These are phyloP conservation scores for Galago senegalensis DNA, from an alignment of 2,797 vertebrate species.

Conservation along the genomic window DNA sequence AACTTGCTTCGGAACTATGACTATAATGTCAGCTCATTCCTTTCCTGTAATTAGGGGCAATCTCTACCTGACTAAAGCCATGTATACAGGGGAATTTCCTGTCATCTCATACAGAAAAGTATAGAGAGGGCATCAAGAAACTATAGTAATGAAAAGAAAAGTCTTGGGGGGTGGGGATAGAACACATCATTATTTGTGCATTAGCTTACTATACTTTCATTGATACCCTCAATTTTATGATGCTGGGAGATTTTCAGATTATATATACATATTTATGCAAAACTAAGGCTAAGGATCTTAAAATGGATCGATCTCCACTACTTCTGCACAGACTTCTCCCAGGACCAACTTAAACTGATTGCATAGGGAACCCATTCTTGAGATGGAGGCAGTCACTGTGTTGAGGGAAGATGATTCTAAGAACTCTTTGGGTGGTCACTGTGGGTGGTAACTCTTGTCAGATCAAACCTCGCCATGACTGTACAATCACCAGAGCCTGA, in stretches of 20 bases:
- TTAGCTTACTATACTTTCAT: not conserved
- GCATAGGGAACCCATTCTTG: not conserved
- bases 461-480: not conserved
- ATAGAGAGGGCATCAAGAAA: not conserved
- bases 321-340: conserved; percentile 27
- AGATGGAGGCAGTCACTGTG: not conserved
- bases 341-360: not conserved
- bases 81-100: not conserved
- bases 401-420: not conserved
- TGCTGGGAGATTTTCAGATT: not conserved
- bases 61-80: not conserved
- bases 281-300: not conserved
- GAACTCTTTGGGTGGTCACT: not conserved
- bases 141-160: not conserved
- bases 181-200: not conserved
- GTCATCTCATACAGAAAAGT: not conserved
- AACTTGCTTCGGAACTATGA: not conserved
- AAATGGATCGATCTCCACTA: not conserved
- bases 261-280: not conserved
- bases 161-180: not conserved
- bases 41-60: conserved; percentile 46
- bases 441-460: not conserved
- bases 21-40: not conserved
- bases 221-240: not conserved
- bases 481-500: not conserved